Base-by-base conservation (phyloP, 2,888 invertebrate species). In the Argyra leucocephala region DNA sequence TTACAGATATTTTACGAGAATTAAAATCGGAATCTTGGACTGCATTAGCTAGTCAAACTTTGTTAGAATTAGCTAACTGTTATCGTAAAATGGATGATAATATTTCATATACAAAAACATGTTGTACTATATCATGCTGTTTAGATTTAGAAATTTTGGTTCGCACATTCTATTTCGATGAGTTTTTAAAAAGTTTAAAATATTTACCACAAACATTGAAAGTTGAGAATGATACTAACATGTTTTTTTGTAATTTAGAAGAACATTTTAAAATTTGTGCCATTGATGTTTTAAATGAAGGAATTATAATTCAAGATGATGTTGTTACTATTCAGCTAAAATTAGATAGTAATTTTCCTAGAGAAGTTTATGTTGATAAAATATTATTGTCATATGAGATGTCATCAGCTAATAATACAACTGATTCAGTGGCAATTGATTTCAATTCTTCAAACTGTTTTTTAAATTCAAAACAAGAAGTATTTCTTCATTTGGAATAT, bases 11-110 rank as follows among this genome's bases (percentile, higher is more conserved):
- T 0, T 80, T 96, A 26, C 86, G 92, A 64, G 93, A 92, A 5
- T 91, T 93, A 72, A 88, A 89, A 73, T 88, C 89, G 65, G 96
- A 96, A 74, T 90, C 90, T 22, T 97, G 97, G 96, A 82, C 83
- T 66, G 85, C 88, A 65, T 81, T 96, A 57, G 91, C 90, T 0
- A 89, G 90, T 0, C 89, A 91, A 75, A 93, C 92, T 0, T 84
- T 92, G 69, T 80, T 93, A 0, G 90, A 94, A 72, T 80, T 96
- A 57, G 91, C 93, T 0, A 86, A 89, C 62, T 95, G 94, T 70
- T 92, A 93, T 73, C 86, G 88, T 70, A 86, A 88, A 74, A 88
- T 92, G 82, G 85, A 86, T 22, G 93, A 95, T 75, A 82, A 74
- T 63, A 78, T 73, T 75, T 87, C 87, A 73, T 90, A 89, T 74